These are phyloP conservation scores for Cheilosia vernalis DNA, from an alignment of 2,888 invertebrate species.

Conservation along the genomic window DNA sequence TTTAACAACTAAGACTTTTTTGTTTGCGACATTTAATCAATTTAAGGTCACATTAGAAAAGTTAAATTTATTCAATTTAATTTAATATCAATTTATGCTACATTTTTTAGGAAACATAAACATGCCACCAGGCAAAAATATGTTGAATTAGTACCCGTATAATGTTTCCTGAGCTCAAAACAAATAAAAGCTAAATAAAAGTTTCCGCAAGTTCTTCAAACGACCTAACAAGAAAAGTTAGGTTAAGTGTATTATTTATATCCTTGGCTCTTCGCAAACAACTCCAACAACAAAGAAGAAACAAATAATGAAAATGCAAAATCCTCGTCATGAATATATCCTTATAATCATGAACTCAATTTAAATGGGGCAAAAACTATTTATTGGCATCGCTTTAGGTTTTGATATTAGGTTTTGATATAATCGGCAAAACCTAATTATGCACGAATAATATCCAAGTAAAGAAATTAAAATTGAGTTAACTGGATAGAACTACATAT, in stretches of 20 bases:
- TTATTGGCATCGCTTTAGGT: conserved; percentile 10
- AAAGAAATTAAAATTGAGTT: background rate
- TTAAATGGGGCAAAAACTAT: background rate
- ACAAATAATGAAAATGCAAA: background rate
- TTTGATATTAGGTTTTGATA: no score
- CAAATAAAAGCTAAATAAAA: background rate
- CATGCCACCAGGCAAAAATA: no score
- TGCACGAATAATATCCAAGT: background rate
- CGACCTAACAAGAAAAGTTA: background rate
- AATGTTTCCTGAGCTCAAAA: no score
- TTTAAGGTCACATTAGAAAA: no score
- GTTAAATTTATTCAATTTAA: no score
- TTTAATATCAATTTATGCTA: no score
- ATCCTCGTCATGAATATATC: background rate
- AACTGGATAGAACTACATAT: background rate
- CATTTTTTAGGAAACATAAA: no score
- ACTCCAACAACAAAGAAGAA: background rate
- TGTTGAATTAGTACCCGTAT: no score
- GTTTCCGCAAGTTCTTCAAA: no score
- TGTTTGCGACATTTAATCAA: no score
- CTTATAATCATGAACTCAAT: background rate
- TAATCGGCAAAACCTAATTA: background rate
- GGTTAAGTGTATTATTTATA: conserved; percentile 1
- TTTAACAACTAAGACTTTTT: no score
- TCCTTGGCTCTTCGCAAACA: background rate